Conservation (phyloP, 2,113 vertebrate genomes). For the Rhombomys opimus region DNA sequence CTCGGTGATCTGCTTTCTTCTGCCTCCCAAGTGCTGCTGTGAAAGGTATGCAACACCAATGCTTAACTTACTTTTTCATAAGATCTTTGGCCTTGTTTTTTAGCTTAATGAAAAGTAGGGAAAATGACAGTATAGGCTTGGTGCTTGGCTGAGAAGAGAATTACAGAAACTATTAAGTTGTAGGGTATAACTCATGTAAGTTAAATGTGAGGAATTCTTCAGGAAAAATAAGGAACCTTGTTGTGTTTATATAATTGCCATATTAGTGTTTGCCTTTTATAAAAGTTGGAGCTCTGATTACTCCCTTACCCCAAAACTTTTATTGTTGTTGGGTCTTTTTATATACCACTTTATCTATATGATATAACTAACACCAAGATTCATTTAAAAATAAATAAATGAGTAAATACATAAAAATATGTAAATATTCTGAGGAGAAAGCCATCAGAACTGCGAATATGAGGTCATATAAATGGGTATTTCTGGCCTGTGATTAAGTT, state of each 20-base stretch:
- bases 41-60: too few species aligned
- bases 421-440: not conserved
- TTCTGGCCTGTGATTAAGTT: conserved; percentile 38
- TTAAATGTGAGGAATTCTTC: not conserved
- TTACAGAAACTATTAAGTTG: not conserved
- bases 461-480: not conserved
- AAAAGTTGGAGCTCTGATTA: not conserved
- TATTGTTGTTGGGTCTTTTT: not conserved
- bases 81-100: not conserved
- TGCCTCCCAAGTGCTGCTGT: too few species aligned
- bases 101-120: not conserved
- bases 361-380: not conserved
- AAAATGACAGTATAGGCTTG: not conserved
- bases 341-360: not conserved
- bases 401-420: conserved; percentile 9
- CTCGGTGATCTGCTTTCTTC: too few species aligned
- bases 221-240: not conserved
- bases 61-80: not conserved
- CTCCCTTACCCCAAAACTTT: not conserved
- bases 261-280: not conserved
- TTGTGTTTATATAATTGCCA: not conserved
- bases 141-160: not conserved
- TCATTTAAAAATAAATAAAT: conserved; percentile 22
- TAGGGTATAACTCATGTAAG: not conserved
- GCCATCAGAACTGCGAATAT: not conserved